Percentiles rank a stretch among this genome's conserved stretches.
Conservation (phyloP, 2,797 vertebrate genomes). For the Esox masquinongy region DNA sequence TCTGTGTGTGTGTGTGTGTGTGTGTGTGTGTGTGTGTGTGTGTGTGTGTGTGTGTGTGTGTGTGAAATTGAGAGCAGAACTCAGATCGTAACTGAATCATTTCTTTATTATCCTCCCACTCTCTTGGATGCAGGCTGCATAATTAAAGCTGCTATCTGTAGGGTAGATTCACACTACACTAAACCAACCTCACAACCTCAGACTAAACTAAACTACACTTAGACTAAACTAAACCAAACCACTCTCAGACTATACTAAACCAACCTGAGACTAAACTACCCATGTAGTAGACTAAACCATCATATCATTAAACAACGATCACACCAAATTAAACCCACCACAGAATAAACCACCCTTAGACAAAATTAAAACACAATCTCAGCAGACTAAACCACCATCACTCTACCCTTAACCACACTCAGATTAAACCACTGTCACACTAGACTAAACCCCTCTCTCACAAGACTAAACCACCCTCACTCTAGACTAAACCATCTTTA, state of each 20-base stretch:
- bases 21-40: constrained; percentile 8
- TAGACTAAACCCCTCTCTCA: constrained; percentile 35
- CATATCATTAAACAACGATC: too few species aligned
- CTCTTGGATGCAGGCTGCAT: constrained; percentile 67
- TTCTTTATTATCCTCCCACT: constrained; percentile 78
- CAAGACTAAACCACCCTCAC: constrained; percentile 45
- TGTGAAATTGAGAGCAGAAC: constrained; percentile 67
- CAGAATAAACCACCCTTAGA: too few species aligned
- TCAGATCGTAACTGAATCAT: constrained; percentile 63
- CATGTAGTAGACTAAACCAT: too few species aligned
- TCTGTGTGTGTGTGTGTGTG: background rate
- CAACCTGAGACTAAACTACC: too few species aligned
- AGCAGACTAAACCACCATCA: too few species aligned
- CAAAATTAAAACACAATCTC: too few species aligned
- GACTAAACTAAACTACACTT: constrained; percentile 51
- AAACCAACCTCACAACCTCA: constrained; percentile 51
- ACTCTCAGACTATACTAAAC: too few species aligned
- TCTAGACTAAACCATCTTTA: too few species aligned
- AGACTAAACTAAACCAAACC: constrained; percentile 29
- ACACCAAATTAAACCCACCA: too few species aligned
- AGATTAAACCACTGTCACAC: constrained; percentile 36
- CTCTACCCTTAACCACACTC: too few species aligned
- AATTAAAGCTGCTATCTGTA: constrained; percentile 75
- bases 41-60: background rate
- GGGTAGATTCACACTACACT: constrained; percentile 65